These are phyloP conservation scores for Brachionus manjavacas DNA, from an alignment of 1,140 invertebrate genomes.

Conservation along the genomic window DNA sequence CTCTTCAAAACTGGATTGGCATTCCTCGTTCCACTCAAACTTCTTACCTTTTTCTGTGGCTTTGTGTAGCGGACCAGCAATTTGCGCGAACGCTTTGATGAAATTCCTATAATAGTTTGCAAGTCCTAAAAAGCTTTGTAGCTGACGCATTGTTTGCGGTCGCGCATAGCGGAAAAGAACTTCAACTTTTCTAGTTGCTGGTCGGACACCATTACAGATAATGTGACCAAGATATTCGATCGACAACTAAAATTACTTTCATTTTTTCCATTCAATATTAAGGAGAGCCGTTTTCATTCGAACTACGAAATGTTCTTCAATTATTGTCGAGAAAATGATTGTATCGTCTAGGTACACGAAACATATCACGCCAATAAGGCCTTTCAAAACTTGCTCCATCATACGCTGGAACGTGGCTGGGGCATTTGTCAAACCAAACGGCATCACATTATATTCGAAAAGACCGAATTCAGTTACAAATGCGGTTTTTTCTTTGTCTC, in stretches of 20 bases:
- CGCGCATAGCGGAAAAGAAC: no score
- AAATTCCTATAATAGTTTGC: no score
- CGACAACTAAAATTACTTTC: neutral
- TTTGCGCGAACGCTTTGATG: no score
- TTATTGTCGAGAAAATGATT: neutral
- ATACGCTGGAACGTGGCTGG: neutral
- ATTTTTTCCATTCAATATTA: neutral
- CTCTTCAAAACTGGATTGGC: no score
- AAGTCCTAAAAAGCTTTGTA: no score
- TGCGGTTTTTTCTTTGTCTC: slow-evolving; percentile 44
- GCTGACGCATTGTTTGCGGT: no score
- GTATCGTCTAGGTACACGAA: slow-evolving; percentile 4
- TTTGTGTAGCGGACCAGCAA: no score
- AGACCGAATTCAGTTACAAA: slow-evolving; percentile 44
- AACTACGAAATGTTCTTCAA: neutral
- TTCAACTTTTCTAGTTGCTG: no score
- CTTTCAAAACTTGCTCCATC: neutral
- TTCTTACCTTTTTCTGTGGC: no score
- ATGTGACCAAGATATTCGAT: neutral
- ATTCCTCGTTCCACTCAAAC: no score
- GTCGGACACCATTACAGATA: neutral
- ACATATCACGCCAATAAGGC: neutral
- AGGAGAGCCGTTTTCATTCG: neutral
- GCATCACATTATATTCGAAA: slow-evolving; percentile 43
- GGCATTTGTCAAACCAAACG: slow-evolving; percentile 44